Base-by-base conservation (phyloP, 2,113 vertebrate species). In the Sphyrna mokarran region DNA sequence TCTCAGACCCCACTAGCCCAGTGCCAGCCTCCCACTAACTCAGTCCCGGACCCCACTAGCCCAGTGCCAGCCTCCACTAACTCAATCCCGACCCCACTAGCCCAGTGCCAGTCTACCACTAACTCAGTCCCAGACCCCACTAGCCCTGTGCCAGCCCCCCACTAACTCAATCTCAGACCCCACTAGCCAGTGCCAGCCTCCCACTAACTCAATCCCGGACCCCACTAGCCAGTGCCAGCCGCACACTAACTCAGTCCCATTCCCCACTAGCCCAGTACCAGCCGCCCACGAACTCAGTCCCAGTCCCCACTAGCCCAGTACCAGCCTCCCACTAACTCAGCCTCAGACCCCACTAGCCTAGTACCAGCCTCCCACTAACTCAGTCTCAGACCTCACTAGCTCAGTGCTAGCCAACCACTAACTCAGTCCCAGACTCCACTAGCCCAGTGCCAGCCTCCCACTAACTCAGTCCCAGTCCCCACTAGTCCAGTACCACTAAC, bases 301-400 rank as follows among this genome's bases (percentile, higher is more conserved):
- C 97, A 96, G 97, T 96, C 61, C 63, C 97, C 97, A 48, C 96
- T 96, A 2, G 48, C 48, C 4, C 95, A 87, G 54, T 66, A 69
- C n/a, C 48, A 76, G 86, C 95, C 23, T 76, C 96, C 86, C 83
- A 9, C 48, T 5, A 2, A 5, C 48, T 54, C 78, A n/a, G 3
- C 18, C n/a, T 33, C 78, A 37, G 1, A 1, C 26, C 70, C 20
- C 70, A 22, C 70, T 20, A 22, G 48, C 48, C 4, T 4, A 54
- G 48, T 54, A 4, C 48, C 48, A 54, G 48, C 48, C 48, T 4
- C 48, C 48, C 48, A 2, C 48, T 3, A 1, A 3, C 48, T 48
- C 78, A 33, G 2, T 37, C 33, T n/a, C 78, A n/a, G 1, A 1
- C 26, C 70, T 0, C 70, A 22, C 70, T 23, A 22, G 5, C 70